Evolutionary conservation across 2,888 invertebrate genomes (phyloP), one percentile per base, ranked within the genome.

Genomic region (Petrolisthes manimaculis): DNA sequence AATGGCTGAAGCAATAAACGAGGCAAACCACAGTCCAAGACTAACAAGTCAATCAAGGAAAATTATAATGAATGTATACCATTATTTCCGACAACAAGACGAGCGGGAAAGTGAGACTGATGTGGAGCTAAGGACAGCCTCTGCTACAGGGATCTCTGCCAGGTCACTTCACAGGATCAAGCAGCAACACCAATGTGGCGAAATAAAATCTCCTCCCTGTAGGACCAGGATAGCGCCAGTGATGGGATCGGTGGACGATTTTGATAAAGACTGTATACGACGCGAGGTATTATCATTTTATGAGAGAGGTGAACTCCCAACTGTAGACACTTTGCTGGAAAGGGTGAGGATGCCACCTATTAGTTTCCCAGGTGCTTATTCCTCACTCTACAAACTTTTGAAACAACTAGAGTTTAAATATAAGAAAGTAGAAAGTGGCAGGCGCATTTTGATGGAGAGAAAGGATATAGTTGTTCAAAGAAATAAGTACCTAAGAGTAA

Each of bases 371-470:
- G 81, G 24, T 1, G 81, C 61, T 9, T 53, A 77, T 77, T 77
- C 77, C 5, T 77, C 21, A 12, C 77, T 61, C 18, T 61, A 61
- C 61, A 61, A 61, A 18, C 12, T 61, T 61, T 9, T 61, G 61
- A 61, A 61, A 61, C 61, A 61, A 18, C 61, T 37, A 2, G 61
- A 61, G 9, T 61, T 61, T 61, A 9, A 18, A 61, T 61, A 77
- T 37, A 77, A 37, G 77, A 77, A 37, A 80, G 54, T 51, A 54
- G 51, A 61, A 54, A 80, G 69, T 53, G 80, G 80, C 53, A 79
- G 86, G 55, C 21, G 14, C 21, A 80, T 86, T 53, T 79, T 86
- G 54, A 80, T 86, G 80, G 86, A 86, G 18, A 86, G 74, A 71
- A 18, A 80, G 4, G 80, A 80, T 67, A 71, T 80, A 12, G 74